Conservation (phyloP, 2,797 vertebrate species). For the Synaphobranchus kaupii region DNA sequence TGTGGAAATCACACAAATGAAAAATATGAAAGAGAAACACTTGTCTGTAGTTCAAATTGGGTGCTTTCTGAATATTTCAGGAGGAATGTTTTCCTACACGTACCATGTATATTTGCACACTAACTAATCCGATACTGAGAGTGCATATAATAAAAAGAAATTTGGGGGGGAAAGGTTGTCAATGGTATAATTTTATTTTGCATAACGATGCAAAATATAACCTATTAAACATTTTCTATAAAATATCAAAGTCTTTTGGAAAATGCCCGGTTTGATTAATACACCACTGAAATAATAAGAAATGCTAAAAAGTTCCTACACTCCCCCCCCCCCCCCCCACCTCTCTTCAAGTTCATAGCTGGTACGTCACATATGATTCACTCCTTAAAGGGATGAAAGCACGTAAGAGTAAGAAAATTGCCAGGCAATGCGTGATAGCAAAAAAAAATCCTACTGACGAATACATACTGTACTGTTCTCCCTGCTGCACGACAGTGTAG, state of each 20-base stretch:
- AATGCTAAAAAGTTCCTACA: not conserved
- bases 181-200: not conserved
- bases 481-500: not conserved
- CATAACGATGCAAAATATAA: not conserved
- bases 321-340: not conserved
- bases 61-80: not conserved
- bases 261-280: not conserved
- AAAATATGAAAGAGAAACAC: not conserved
- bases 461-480: conserved; percentile 21
- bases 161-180: not conserved
- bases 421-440: not conserved
- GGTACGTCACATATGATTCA: not conserved
- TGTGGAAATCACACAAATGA: not conserved
- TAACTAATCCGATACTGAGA: not conserved
- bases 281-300: not conserved
- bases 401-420: not conserved
- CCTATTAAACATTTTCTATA: not conserved
- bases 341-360: not conserved
- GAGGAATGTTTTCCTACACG: not conserved
- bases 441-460: not conserved
- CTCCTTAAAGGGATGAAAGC: not conserved
- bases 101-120: not conserved
- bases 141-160: not conserved
- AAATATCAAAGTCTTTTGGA: not conserved
- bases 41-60: not conserved